Conservation (phyloP, 2,113 vertebrate genomes). For the Haemorhous mexicanus region DNA sequence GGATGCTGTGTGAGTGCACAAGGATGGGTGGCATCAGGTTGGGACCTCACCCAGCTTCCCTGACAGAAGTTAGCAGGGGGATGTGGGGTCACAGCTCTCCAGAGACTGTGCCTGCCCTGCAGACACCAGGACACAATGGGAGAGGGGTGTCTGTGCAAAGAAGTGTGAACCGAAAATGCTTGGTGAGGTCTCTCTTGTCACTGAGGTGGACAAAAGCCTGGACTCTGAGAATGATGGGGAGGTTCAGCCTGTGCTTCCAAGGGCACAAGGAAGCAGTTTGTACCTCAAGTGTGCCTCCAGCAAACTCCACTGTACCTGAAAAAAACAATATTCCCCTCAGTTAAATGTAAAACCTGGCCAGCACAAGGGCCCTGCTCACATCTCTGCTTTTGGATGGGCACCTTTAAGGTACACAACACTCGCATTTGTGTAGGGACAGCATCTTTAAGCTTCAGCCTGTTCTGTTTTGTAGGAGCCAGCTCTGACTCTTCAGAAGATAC, state of each 20-base stretch:
- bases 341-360: neutral
- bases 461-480: neutral
- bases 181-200: neutral
- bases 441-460: neutral
- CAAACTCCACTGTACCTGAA: neutral
- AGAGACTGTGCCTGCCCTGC: neutral
- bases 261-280: neutral
- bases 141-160: neutral
- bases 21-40: rapidly evolving
- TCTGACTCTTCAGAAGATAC: neutral
- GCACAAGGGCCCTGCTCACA: neutral
- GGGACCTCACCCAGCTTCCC: neutral
- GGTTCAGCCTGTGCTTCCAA: neutral
- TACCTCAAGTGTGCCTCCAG: neutral
- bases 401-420: neutral
- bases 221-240: no score
- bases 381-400: neutral
- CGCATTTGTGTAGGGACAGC: neutral
- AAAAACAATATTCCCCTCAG: rapidly evolving
- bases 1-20: neutral
- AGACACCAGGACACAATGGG: neutral
- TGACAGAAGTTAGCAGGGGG: neutral
- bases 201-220: neutral
- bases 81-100: neutral
- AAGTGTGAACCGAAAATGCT: neutral